Evolutionary conservation across 2,797 vertebrate genomes (phyloP).

Genomic region (Sternarchorhynchus goeldii): DNA sequence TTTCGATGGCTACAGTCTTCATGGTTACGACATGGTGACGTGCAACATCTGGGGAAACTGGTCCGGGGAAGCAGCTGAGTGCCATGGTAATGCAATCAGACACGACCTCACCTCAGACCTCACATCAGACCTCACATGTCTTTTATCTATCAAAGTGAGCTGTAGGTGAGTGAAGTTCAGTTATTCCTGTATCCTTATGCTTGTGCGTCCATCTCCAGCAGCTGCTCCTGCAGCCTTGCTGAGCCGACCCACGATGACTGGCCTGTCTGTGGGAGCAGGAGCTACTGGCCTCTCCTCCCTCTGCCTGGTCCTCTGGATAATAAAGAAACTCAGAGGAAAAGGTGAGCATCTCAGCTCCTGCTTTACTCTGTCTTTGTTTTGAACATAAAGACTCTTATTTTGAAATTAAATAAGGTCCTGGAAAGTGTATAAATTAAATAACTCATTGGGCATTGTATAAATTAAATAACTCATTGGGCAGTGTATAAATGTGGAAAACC

Average conservation of each 20-base stretch:
- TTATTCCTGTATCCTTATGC: slow-evolving; percentile 6
- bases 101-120: too few species aligned
- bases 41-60: slow-evolving; percentile 75
- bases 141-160: background rate
- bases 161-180: background rate
- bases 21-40: slow-evolving; percentile 57
- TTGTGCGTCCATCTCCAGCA: slow-evolving; percentile 52
- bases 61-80: slow-evolving; percentile 70
- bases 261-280: slow-evolving; percentile 54
- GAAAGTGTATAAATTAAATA: too few species aligned
- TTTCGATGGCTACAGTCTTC: slow-evolving; percentile 60
- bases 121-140: too few species aligned
- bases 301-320: slow-evolving; percentile 61
- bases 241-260: slow-evolving; percentile 28
- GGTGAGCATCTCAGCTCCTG: slow-evolving; percentile 32
- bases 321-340: slow-evolving; percentile 65
- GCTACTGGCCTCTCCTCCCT: slow-evolving; percentile 54
- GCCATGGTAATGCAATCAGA: slow-evolving; percentile 67
- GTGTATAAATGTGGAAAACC: background rate
- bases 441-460: background rate
- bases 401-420: too few species aligned
- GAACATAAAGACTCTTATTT: background rate
- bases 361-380: background rate
- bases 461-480: background rate
- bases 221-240: background rate